Evolutionary conservation across 1,140 invertebrate species (phyloP).

Genomic region (Lutraria rhynchaena): DNA sequence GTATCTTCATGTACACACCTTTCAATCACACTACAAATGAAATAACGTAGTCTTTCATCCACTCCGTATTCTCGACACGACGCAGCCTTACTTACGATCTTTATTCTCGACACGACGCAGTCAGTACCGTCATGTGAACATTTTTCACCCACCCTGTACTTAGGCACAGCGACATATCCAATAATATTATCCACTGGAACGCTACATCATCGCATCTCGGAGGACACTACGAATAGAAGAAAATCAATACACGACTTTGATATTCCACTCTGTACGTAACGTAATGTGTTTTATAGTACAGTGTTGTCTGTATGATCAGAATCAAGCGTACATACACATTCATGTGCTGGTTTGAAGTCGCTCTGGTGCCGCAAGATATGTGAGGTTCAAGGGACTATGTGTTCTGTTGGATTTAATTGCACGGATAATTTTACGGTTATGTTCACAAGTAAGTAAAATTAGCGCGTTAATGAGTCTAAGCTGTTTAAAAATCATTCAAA

Average conservation of each 20-base stretch:
- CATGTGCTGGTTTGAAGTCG: not conserved
- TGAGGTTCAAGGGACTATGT: not conserved
- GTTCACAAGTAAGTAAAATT: not conserved
- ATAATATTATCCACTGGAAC: constrained; percentile 14
- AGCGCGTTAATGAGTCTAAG: not conserved
- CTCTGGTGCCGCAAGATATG: not conserved
- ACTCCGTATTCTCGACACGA: too few species aligned
- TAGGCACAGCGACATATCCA: constrained; percentile 8
- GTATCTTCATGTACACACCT: too few species aligned
- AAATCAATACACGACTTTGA: constrained; percentile 16
- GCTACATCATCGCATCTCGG: constrained; percentile 23
- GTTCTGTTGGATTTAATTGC: not conserved
- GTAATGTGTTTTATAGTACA: constrained; percentile 15
- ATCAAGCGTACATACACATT: not conserved
- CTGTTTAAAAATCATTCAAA: too few species aligned
- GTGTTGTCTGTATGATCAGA: not conserved
- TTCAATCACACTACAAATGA: too few species aligned
- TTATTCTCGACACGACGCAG: too few species aligned
- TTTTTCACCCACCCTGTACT: too few species aligned
- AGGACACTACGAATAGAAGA: not conserved
- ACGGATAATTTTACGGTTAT: not conserved
- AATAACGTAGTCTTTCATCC: too few species aligned
- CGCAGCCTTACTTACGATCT: too few species aligned
- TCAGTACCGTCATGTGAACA: too few species aligned
- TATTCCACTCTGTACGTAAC: constrained; percentile 8